phyloP scores from a whole-genome alignment of 2,797 vertebrate species.

The Mormyrus hasselquistii region DNA sequence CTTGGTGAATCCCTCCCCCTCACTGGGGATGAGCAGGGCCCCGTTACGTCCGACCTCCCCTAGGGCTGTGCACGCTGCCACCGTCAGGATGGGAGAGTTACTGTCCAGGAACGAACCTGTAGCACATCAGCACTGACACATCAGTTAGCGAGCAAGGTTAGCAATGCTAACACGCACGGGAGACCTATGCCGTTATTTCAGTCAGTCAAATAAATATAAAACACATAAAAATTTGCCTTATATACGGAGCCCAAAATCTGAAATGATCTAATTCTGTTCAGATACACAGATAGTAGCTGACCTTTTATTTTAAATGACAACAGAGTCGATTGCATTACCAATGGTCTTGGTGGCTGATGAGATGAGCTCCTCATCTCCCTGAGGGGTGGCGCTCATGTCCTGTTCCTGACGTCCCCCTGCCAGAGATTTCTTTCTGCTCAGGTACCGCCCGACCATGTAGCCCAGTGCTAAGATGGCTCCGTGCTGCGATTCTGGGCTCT shows the following conservation, averaged over 20 bases:
- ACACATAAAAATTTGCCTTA: neutral
- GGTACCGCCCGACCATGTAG: constrained; percentile 86
- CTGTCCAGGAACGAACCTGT: constrained; percentile 86
- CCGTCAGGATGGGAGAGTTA: constrained; percentile 69
- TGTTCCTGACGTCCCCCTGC: constrained; percentile 47
- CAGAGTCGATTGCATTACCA: constrained; percentile 58
- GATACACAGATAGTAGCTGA: neutral
- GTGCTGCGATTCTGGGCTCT: constrained; percentile 92
- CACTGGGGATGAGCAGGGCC: constrained; percentile 72
- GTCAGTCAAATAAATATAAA: neutral
- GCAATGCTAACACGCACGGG: neutral
- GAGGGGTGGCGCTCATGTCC: constrained; percentile 52
- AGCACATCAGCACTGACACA: constrained; percentile 14
- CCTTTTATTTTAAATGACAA: neutral
- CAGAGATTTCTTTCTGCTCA: constrained; percentile 71
- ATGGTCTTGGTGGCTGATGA: constrained; percentile 80
- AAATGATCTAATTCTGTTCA: neutral
- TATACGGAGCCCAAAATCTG: neutral
- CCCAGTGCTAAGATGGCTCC: constrained; percentile 90
- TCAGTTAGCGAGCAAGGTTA: neutral
- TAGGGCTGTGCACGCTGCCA: constrained; percentile 85
- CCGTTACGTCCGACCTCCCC: constrained; percentile 94
- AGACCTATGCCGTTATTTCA: neutral
- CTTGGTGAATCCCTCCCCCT: constrained; percentile 85
- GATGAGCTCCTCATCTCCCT: constrained; percentile 78